These are phyloP conservation scores for Crambe crambe DNA, from an alignment of 37 sponge, comb jelly and placozoan species.

Conservation along the genomic window DNA sequence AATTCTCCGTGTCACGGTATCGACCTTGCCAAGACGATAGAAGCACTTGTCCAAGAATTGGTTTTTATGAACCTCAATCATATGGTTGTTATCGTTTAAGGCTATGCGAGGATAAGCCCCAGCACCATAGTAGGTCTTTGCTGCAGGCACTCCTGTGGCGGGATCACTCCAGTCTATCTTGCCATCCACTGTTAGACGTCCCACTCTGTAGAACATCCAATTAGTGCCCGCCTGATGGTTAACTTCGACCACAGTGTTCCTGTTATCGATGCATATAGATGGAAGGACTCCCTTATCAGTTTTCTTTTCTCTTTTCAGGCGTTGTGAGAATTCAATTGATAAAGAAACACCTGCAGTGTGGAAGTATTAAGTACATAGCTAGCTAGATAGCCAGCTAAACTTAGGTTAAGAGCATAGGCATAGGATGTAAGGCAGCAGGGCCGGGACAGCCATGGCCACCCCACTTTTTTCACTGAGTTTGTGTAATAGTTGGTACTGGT, in stretches of 20 bases:
- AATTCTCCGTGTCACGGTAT: not conserved
- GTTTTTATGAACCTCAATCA: not conserved
- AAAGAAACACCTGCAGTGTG: too few relatives aligned
- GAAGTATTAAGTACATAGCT: too few relatives aligned
- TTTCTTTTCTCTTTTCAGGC: too few relatives aligned
- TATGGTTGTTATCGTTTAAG: not conserved
- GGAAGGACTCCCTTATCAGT: not conserved
- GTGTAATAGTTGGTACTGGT: too few relatives aligned
- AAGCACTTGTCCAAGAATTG: not conserved
- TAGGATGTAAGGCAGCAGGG: too few relatives aligned
- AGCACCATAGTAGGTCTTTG: not conserved
- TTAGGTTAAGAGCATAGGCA: too few relatives aligned
- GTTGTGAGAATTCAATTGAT: too few relatives aligned
- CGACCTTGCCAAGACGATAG: not conserved
- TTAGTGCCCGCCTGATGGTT: not conserved
- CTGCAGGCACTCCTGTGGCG: not conserved
- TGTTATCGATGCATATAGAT: not conserved
- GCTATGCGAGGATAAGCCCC: not conserved
- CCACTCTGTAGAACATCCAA: not conserved
- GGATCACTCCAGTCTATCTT: not conserved
- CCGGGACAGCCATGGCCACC: too few relatives aligned
- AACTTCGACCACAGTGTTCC: not conserved
- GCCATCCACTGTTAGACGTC: not conserved
- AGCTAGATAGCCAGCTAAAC: too few relatives aligned
- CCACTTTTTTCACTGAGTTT: too few relatives aligned